Evolutionary conservation across 2,888 invertebrate genomes (phyloP).

Genomic region (Sarcophaga caerulescens): DNA sequence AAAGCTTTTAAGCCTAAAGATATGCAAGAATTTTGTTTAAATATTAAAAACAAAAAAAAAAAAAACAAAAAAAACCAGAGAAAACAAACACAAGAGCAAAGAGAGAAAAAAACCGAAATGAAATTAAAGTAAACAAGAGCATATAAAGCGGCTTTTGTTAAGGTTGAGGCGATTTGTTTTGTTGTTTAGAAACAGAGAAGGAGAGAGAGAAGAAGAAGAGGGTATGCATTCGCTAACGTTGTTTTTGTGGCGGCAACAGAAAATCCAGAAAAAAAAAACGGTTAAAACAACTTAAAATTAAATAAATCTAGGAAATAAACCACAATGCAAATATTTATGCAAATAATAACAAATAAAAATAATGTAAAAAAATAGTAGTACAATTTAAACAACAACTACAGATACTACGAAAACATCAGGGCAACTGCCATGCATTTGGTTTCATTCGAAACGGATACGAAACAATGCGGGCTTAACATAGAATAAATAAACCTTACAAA

Average conservation of each 20-base stretch:
- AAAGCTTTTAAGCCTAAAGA: slow-evolving; percentile 67
- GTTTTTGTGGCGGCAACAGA: slow-evolving; percentile 46
- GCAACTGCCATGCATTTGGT: slow-evolving; percentile 3
- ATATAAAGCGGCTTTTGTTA: slow-evolving; percentile 42
- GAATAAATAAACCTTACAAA: slow-evolving; percentile 19
- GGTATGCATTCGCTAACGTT: slow-evolving; percentile 46
- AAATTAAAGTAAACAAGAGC: slow-evolving; percentile 37
- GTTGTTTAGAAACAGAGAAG: slow-evolving; percentile 24
- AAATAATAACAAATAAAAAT: slow-evolving; percentile 40
- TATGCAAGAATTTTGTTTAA: slow-evolving; percentile 58
- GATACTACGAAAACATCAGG: slow-evolving; percentile 26
- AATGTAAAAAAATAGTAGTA: neutral
- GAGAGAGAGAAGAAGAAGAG: neutral
- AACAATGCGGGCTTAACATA: slow-evolving; percentile 40
- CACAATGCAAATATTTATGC: slow-evolving; percentile 63
- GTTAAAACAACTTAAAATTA: slow-evolving; percentile 40
- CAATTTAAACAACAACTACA: neutral
- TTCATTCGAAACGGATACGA: slow-evolving; percentile 6
- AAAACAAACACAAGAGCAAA: slow-evolving; percentile 5
- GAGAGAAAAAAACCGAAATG: neutral
- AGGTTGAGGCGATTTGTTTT: slow-evolving; percentile 49
- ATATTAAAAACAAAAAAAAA: slow-evolving; percentile 13
- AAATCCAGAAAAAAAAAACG: slow-evolving; percentile 15
- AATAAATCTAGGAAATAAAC: slow-evolving; percentile 59
- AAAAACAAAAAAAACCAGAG: slow-evolving; percentile 22